A percentile compares a stretch with the other conserved stretches of the same genome.
Conservation (phyloP, 2,113 vertebrate species). For the Todiramphus saurophagus region DNA sequence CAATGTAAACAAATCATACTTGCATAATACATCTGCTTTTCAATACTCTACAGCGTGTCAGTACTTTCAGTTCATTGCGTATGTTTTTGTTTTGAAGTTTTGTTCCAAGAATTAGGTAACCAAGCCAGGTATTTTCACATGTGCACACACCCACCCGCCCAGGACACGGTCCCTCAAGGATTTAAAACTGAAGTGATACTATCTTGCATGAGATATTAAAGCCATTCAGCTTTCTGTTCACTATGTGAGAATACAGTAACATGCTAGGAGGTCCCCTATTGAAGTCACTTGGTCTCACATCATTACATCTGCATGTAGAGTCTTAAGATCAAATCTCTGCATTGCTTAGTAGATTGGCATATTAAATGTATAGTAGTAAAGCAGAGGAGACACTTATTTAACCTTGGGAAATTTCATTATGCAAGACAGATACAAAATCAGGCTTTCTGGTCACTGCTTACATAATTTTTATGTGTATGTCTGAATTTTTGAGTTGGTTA, state of each 20-base stretch:
- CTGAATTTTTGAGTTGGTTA: neutral
- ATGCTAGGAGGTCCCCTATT: neutral
- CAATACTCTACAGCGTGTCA: neutral
- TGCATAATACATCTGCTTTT: neutral
- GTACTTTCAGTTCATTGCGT: neutral
- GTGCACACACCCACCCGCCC: too few species aligned
- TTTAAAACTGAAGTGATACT: neutral
- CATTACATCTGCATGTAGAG: neutral
- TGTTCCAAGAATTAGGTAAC: neutral
- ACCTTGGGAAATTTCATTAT: neutral
- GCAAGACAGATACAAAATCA: neutral
- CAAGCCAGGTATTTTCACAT: neutral
- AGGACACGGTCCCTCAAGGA: neutral
- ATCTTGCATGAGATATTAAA: neutral
- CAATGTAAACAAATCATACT: neutral
- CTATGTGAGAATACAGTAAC: neutral
- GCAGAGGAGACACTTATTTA: neutral
- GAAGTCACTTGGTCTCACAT: neutral
- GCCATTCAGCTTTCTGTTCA: neutral
- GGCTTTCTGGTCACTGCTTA: neutral
- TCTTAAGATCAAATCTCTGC: neutral
- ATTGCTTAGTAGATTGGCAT: neutral
- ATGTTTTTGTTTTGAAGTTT: neutral
- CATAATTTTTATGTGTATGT: neutral
- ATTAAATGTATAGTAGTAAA: neutral